phyloP scores from a whole-genome alignment of 2,888 invertebrate species.

The Dioctria linearis region DNA sequence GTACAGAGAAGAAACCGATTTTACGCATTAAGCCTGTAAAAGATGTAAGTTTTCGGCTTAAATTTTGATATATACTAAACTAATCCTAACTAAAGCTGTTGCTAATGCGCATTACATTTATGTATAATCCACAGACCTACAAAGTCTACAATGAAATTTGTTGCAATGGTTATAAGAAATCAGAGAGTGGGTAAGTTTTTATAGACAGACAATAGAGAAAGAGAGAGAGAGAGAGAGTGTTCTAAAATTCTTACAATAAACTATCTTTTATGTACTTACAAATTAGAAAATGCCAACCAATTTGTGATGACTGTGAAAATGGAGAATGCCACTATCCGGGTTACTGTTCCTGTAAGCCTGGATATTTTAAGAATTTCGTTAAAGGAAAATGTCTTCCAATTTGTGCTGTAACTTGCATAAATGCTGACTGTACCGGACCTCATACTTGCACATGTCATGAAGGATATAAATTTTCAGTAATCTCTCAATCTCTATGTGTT shows the following conservation, averaged over 20 bases:
- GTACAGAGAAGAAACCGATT: neutral
- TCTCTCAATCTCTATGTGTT: constrained; percentile 1
- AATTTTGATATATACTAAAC: neutral
- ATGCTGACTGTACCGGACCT: constrained; percentile 66
- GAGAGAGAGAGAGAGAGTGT: neutral
- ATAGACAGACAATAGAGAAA: neutral
- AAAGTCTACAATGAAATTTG: constrained; percentile 7
- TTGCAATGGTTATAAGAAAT: constrained; percentile 47
- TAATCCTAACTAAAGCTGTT: neutral
- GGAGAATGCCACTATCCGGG: constrained; percentile 74
- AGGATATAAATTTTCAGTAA: constrained; percentile 19
- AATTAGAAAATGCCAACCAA: constrained; percentile 64
- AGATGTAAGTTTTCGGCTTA: neutral
- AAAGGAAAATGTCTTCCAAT: constrained; percentile 62
- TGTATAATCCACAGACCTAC: neutral
- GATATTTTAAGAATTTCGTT: constrained; percentile 62
- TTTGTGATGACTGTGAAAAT: constrained; percentile 69
- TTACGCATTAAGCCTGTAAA: constrained; percentile 9
- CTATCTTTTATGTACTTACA: neutral
- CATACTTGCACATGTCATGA: constrained; percentile 28
- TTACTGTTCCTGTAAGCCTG: constrained; percentile 74
- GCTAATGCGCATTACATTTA: neutral
- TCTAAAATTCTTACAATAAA: neutral
- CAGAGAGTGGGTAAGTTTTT: neutral
- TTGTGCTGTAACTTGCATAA: constrained; percentile 69